Evolutionary conservation across 2,113 vertebrate species (phyloP).

Genomic region (Boulengeromyrus knoepffleri): DNA sequence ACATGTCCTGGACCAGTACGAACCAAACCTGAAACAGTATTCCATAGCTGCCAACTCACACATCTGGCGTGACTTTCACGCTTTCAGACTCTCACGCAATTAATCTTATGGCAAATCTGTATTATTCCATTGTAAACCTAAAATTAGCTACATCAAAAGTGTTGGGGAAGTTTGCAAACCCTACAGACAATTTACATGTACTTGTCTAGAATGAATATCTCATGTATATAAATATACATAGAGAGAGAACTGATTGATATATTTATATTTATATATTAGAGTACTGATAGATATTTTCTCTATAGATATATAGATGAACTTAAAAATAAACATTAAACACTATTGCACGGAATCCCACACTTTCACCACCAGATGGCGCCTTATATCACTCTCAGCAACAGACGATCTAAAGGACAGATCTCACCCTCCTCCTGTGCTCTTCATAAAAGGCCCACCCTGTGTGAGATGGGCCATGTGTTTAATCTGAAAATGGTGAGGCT

Average conservation of each 20-base stretch:
- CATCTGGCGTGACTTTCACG: too few relatives aligned
- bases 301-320: not conserved
- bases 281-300: not conserved
- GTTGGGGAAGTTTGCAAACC: too few relatives aligned
- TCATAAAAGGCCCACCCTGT: not conserved
- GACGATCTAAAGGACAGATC: not conserved
- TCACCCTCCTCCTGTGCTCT: not conserved
- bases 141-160: too few relatives aligned
- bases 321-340: not conserved
- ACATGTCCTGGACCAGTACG: not conserved
- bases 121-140: too few relatives aligned
- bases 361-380: slow-evolving; percentile 28
- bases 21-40: not conserved
- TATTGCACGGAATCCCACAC: not conserved
- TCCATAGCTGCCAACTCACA: too few relatives aligned
- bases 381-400: not conserved
- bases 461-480: not conserved
- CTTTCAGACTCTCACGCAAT: too few relatives aligned
- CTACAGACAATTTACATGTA: too few relatives aligned
- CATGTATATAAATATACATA: too few relatives aligned
- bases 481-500: not conserved
- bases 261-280: too few relatives aligned
- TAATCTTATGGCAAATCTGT: too few relatives aligned
- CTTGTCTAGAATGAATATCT: too few relatives aligned
- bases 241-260: too few relatives aligned